phyloP scores from a whole-genome alignment of 2,113 vertebrate species.

The Notarius lentiginosus region DNA sequence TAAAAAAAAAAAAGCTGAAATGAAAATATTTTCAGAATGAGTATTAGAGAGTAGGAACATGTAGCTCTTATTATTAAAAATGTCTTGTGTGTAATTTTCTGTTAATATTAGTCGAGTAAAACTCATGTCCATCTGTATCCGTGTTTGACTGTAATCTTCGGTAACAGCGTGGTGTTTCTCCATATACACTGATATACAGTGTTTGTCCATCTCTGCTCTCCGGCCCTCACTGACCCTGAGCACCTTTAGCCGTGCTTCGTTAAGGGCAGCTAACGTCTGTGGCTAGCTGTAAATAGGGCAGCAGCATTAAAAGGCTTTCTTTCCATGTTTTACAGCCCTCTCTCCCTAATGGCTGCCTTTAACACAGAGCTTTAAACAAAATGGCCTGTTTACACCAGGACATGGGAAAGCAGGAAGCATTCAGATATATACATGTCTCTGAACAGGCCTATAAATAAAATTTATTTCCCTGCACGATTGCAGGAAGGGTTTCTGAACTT shows the following conservation, averaged over 20 bases:
- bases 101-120: not conserved
- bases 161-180: not conserved
- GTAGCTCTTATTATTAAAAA: not conserved
- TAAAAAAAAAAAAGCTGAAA: not conserved
- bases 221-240: conserved; percentile 47
- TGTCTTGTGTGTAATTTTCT: not conserved
- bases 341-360: conserved; percentile 50
- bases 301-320: conserved; percentile 36
- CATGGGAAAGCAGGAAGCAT: conserved; percentile 35
- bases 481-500: not conserved
- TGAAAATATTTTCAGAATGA: not conserved
- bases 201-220: conserved; percentile 45
- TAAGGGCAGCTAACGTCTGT: not conserved
- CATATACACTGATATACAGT: not conserved
- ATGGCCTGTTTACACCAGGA: conserved; percentile 48
- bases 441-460: conserved; percentile 14
- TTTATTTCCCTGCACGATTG: not conserved
- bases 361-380: conserved; percentile 52
- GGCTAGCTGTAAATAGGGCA: conserved; percentile 37
- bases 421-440: conserved; percentile 24
- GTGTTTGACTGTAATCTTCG: not conserved
- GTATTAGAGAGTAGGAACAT: not conserved
- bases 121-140: not conserved
- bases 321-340: conserved; percentile 49
- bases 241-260: conserved; percentile 21